A percentile compares a stretch with the other conserved stretches of the same genome.
Conservation (phyloP, 2,113 vertebrate species). For the Sylvicapra grimmia region DNA sequence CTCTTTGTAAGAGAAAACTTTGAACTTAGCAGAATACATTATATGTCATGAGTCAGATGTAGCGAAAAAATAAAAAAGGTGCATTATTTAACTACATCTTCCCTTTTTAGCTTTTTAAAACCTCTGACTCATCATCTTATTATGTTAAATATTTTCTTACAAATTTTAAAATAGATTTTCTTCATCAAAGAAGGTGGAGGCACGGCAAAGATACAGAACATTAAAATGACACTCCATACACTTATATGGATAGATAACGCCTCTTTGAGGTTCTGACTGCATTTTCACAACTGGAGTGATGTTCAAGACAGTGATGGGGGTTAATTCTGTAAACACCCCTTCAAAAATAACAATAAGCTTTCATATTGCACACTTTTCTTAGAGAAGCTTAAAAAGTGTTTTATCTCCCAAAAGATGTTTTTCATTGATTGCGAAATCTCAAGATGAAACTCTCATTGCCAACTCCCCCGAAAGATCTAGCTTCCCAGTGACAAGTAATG, state of each 20-base stretch:
- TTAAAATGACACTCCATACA: not conserved
- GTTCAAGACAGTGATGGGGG: not conserved
- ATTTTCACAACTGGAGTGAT: constrained; percentile 9
- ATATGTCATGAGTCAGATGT: constrained; percentile 76
- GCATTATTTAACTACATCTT: constrained; percentile 71
- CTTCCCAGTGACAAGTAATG: not conserved
- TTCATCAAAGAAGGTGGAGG: constrained; percentile 54
- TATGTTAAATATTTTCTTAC: constrained; percentile 68
- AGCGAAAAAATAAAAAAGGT: constrained; percentile 69
- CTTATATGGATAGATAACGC: not conserved
- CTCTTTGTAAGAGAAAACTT: constrained; percentile 78
- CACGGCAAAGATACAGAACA: not conserved
- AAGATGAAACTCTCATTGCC: not conserved
- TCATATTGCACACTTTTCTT: not conserved
- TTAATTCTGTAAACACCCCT: not conserved
- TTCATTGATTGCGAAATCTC: not conserved
- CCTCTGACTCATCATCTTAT: constrained; percentile 75
- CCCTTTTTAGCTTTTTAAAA: constrained; percentile 68
- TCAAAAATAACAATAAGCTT: constrained; percentile 2
- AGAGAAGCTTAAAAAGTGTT: not conserved
- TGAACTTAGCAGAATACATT: constrained; percentile 78
- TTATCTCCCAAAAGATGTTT: constrained; percentile 2
- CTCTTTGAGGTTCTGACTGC: constrained; percentile 19
- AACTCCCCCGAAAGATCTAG: not conserved
- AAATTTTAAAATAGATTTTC: constrained; percentile 53